Evolutionary conservation across 2,797 vertebrate species (phyloP), one percentile per base, ranked within the genome.

Genomic region (Discoglossus pictus): DNA sequence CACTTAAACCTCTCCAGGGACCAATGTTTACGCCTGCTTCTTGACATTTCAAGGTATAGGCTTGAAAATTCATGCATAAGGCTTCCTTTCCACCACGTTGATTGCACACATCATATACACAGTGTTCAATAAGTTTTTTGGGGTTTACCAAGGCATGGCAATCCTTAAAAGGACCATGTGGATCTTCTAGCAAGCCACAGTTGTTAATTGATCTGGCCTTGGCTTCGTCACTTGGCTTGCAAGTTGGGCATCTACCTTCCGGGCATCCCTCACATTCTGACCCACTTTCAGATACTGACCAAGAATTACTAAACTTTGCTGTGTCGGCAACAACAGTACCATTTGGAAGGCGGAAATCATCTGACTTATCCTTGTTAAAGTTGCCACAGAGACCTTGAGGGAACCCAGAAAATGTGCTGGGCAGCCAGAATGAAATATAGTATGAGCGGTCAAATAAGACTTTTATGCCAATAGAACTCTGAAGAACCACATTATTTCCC

Each of bases 371-470:
- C 27, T 75, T 79, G 0, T 82, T 86, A 76, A 83, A 88, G 0
- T 84, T 80, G 5, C 87, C 86, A 2, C 86, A 88, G 59, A 88
- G 80, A 15, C 87, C 87, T 2, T 84, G 84, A 50, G 82, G 15
- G 10, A 76, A 68, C 20, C 67, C 66, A 2, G 1, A 74, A 79
- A 78, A 76, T 59, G 81, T 23, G 63, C 77, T 76, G 1, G 82
- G 78, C 66, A 86, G 66, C 10, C 56, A 78, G 8, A 88, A 73
- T 1, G 86, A 68, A 48, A 87, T 1, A 3, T 87, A 66, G 0
- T 75, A 40, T 2, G 80, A 72, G 0, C 83, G 79, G 0, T 73
- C 55, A 11, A 79, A 85, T 43, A 80, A 80, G 36, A 88, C 53
- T 58, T 78, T 73, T 68, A 88, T 52, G n/a, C 77, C 78, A 62